Percentiles rank a stretch among this genome's conserved stretches.
Conservation (phyloP, 1,140 invertebrate species). For the Thereuonema tuberculata region DNA sequence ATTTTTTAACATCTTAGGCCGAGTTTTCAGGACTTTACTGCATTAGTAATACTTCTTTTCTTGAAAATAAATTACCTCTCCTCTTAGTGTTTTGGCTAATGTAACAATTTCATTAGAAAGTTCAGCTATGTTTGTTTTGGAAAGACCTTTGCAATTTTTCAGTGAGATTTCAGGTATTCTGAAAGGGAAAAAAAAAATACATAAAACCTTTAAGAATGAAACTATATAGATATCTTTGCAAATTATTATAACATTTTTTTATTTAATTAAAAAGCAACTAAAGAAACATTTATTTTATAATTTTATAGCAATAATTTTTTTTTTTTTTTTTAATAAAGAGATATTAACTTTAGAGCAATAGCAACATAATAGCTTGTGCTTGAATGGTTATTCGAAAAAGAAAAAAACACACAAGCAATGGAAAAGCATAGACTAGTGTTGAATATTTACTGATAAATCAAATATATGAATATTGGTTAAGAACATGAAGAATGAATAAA, state of each 20-base stretch:
- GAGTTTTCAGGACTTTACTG: too few relatives aligned
- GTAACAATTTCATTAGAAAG: slow-evolving; percentile 42
- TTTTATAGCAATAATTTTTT: neutral
- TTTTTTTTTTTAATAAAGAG: neutral
- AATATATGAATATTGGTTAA: too few relatives aligned
- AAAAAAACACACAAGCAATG: too few relatives aligned
- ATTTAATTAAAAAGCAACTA: neutral
- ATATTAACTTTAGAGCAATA: too few relatives aligned
- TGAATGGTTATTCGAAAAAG: too few relatives aligned
- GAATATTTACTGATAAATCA: too few relatives aligned
- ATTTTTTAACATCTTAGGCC: too few relatives aligned
- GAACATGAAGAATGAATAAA: too few relatives aligned
- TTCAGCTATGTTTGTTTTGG: slow-evolving; percentile 40
- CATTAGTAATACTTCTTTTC: too few relatives aligned
- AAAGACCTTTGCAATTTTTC: slow-evolving; percentile 51
- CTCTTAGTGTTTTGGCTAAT: slow-evolving; percentile 41
- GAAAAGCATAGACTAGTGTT: too few relatives aligned
- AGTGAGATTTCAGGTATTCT: slow-evolving; percentile 47
- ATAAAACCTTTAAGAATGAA: neutral
- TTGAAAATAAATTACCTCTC: slow-evolving; percentile 47
- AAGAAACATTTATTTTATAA: neutral
- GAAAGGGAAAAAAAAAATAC: slow-evolving; percentile 13
- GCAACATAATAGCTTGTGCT: too few relatives aligned
- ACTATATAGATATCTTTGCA: neutral
- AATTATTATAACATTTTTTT: neutral